A percentile compares a stretch with the other conserved stretches of the same genome.
Conservation (phyloP, 2,113 vertebrate genomes). For the Cyphomyrus plagiostoma region DNA sequence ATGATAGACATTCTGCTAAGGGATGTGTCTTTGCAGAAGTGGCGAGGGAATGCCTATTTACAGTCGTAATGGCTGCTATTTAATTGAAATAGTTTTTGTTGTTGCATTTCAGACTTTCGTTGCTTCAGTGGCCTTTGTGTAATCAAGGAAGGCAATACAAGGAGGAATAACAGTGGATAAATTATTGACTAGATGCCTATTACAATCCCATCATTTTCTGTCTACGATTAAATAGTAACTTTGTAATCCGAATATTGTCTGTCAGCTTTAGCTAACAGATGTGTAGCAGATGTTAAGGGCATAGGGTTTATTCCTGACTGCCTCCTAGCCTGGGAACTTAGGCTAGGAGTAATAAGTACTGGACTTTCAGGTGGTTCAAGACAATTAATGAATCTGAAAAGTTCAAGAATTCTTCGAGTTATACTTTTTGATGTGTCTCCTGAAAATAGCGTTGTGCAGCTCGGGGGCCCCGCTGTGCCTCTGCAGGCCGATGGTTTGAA, state of each 20-base stretch:
- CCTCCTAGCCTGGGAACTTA: background rate
- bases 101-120: background rate
- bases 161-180: background rate
- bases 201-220: background rate
- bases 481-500: background rate
- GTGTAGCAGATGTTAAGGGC: background rate
- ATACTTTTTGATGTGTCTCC: background rate
- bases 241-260: background rate
- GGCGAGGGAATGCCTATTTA: background rate
- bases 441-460: background rate
- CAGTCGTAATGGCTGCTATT: background rate
- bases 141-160: slow-evolving; percentile 3
- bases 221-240: slow-evolving; percentile 4
- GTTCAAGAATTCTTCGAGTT: background rate
- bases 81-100: background rate
- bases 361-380: background rate
- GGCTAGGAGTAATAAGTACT: background rate
- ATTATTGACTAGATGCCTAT: background rate
- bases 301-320: background rate
- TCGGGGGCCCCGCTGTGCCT: background rate
- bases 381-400: background rate
- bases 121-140: background rate
- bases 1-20: background rate
- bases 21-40: background rate
- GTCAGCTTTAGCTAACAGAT: background rate